Base-by-base conservation (phyloP, 2,797 vertebrate genomes). In the Lithobates sylvaticus region DNA sequence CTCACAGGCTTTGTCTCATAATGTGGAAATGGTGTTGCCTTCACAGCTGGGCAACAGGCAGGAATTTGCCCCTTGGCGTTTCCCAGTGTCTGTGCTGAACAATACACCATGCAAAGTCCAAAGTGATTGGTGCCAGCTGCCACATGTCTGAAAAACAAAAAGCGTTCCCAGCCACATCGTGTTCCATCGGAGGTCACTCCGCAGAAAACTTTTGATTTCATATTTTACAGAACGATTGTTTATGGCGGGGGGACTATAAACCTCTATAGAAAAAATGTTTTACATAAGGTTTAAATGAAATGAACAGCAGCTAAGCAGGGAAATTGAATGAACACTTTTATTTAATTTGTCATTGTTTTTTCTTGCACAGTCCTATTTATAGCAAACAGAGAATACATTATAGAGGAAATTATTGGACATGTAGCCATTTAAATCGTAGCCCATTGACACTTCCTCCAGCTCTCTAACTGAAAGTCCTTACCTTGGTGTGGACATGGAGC, bases 1-100 rank as follows among this genome's bases (percentile, higher is more conserved):
- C n/a, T 65, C 61, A 65, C 21, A 23, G 61, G 2, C 44, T 54
- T 13, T 36, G 36, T 15, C 42, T 36, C 39, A 32, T 42, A 36
- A n/a, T 80, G 64, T 73, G 12, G 16, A 67, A 23, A 85, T 26
- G 42, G 44, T 58, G n/a, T 75, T 74, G 47, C 58, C 75, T 76
- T 86, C 65, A 70, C 84, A 86, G 84, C 84, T 76, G 85, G 85
- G 61, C 80, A 86, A 86, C 84, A 78, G 44, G 74, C 67, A 72
- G 80, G 85, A 86, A 86, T 86, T 82, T 83, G 74, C 85, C 85
- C 74, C 78, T 47, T 83, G 75, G 80, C 80, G 39, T 69, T 86
- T 86, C 75, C 67, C 85, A 86, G 34, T 86, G 78, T 76, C 79
- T 83, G 16, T 44, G 36, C 26, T 29, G 64, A 81, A 86, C 67